Conservation (phyloP, 2,888 invertebrate genomes). For the Oasisia sp. region DNA sequence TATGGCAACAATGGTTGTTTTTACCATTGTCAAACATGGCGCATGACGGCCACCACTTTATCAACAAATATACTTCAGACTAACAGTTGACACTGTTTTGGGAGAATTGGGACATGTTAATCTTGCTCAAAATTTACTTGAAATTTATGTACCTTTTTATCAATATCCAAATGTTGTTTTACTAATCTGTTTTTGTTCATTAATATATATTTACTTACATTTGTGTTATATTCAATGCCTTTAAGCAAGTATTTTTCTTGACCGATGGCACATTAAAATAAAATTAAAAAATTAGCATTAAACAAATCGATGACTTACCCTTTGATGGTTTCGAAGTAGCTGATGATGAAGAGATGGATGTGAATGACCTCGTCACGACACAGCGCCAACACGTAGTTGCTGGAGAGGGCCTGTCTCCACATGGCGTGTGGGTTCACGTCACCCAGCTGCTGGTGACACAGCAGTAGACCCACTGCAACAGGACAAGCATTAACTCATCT, state of each 20-base stretch:
- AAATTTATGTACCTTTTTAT: too few relatives aligned
- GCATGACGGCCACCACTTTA: not conserved
- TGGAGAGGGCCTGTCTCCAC: constrained; percentile 91
- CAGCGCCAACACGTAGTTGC: constrained; percentile 91
- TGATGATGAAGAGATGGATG: constrained; percentile 91
- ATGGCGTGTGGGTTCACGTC: constrained; percentile 74
- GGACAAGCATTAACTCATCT: not conserved
- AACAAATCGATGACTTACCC: constrained; percentile 69
- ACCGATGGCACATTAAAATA: not conserved
- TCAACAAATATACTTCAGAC: not conserved
- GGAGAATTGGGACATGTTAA: not conserved
- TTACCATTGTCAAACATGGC: not conserved
- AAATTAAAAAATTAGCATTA: not conserved
- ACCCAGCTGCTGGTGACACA: constrained; percentile 85
- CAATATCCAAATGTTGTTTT: too few relatives aligned
- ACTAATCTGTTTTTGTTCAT: too few relatives aligned
- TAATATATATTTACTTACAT: too few relatives aligned
- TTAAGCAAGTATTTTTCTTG: too few relatives aligned
- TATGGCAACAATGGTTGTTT: not conserved
- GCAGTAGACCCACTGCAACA: constrained; percentile 81
- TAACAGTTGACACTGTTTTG: not conserved
- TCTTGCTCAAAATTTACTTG: too few relatives aligned
- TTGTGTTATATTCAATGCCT: too few relatives aligned
- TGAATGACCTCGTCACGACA: constrained; percentile 97
- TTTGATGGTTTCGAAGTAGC: constrained; percentile 94